These are phyloP conservation scores for Pristionchus arcanus DNA, from an alignment of 2,888 invertebrate species.

Conservation along the genomic window DNA sequence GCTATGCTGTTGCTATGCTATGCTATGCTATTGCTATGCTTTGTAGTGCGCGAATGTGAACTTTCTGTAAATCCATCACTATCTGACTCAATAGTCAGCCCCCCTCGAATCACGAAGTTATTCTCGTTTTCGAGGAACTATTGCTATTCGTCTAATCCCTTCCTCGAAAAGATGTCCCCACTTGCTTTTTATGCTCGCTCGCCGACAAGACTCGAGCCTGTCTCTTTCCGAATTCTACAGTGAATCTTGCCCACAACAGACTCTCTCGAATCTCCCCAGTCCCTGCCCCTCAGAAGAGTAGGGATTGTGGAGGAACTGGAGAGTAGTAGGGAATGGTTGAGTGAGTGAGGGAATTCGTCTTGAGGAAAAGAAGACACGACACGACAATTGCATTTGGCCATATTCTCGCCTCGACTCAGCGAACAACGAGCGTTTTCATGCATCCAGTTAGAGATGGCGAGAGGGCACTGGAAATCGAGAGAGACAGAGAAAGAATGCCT, in stretches of 20 bases:
- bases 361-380: neutral
- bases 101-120: neutral
- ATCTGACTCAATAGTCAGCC: too few relatives aligned
- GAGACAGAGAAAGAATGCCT: neutral
- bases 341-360: constrained; percentile 24
- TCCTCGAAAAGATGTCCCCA: neutral
- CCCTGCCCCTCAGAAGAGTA: neutral
- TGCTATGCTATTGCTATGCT: too few relatives aligned
- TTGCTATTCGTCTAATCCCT: neutral
- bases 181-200: neutral
- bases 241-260: constrained; percentile 20
- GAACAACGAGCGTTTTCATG: neutral
- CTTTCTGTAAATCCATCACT: too few relatives aligned
- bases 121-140: too few relatives aligned
- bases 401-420: neutral
- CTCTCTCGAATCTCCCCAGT: neutral
- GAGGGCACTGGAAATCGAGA: too few relatives aligned
- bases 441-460: too few relatives aligned
- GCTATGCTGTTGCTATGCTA: too few relatives aligned
- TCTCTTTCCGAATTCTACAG: constrained; percentile 39
- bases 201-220: neutral
- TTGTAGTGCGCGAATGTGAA: too few relatives aligned
- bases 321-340: neutral
- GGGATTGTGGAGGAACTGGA: neutral
- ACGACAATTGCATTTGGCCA: constrained; percentile 42